Conservation (phyloP, 2,888 invertebrate species). For the Troides helena region DNA sequence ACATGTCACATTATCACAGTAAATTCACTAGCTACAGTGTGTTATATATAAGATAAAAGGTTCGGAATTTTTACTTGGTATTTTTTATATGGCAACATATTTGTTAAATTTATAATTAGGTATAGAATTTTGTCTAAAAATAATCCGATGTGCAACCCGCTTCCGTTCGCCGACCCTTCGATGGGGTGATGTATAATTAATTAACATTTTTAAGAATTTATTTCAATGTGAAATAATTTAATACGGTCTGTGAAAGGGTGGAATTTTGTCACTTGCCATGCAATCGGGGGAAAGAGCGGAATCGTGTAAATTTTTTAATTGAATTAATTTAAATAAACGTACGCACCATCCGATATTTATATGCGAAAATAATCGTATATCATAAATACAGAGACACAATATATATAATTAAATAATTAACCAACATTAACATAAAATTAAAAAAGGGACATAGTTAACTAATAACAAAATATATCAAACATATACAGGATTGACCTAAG, state of each 20-base stretch:
- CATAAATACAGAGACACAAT: too few relatives aligned
- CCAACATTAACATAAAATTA: background rate
- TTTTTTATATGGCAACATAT: too few relatives aligned
- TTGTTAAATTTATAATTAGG: too few relatives aligned
- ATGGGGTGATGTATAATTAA: constrained; percentile 55
- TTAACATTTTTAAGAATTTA: constrained; percentile 69
- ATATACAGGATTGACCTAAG: too few relatives aligned
- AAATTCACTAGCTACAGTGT: too few relatives aligned
- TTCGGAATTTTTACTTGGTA: too few relatives aligned
- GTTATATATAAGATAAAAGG: too few relatives aligned
- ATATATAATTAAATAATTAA: too few relatives aligned
- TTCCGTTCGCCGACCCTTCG: constrained; percentile 47
- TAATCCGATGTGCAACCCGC: constrained; percentile 8
- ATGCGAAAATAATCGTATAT: too few relatives aligned
- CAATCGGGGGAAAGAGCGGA: constrained; percentile 53
- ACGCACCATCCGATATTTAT: too few relatives aligned
- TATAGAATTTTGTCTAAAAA: constrained; percentile 3
- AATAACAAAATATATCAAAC: too few relatives aligned
- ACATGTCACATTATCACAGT: too few relatives aligned
- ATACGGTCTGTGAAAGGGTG: constrained; percentile 62
- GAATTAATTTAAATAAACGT: constrained; percentile 40
- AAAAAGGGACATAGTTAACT: background rate
- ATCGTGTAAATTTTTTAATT: constrained; percentile 50
- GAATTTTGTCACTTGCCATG: constrained; percentile 69
- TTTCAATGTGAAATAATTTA: constrained; percentile 64